A percentile compares a stretch with the other conserved stretches of the same genome.
Evolutionary conservation across 2,888 invertebrate genomes (phyloP).

Genomic region (Phalera bucephala): DNA sequence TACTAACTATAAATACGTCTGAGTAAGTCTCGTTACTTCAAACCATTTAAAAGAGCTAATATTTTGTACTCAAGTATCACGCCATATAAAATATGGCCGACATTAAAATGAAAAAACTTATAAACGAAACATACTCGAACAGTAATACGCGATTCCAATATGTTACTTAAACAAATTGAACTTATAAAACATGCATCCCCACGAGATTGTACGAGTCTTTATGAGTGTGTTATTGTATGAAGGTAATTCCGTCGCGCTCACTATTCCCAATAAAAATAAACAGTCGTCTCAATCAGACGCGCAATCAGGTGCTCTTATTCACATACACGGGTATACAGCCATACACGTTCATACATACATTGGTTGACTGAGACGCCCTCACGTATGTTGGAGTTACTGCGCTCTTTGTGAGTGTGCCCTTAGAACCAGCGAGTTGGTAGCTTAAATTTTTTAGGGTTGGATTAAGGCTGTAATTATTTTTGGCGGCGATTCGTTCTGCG

Average conservation of each 20-base stretch:
- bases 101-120: no score
- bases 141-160: no score
- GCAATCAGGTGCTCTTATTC: conserved; percentile 78
- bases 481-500: no score
- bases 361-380: conserved; percentile 32
- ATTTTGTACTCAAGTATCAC: no score
- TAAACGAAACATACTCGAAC: no score
- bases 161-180: conserved; percentile 39
- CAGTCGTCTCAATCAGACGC: conserved; percentile 61
- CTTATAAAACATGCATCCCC: conserved; percentile 28
- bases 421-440: conserved; percentile 23
- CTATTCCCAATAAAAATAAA: conserved; percentile 62
- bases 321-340: conserved; percentile 35
- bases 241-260: conserved; percentile 47
- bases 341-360: conserved; percentile 25
- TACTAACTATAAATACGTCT: no score
- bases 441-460: no score
- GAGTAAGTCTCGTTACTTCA: no score
- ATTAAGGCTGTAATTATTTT: neutral
- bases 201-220: no score
- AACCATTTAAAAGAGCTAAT: no score
- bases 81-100: no score
- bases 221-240: no score
- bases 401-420: conserved; percentile 46
- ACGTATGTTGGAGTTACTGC: conserved; percentile 41